Evolutionary conservation across 2,888 invertebrate species (phyloP).

Genomic region (Diachrysia chrysitis): DNA sequence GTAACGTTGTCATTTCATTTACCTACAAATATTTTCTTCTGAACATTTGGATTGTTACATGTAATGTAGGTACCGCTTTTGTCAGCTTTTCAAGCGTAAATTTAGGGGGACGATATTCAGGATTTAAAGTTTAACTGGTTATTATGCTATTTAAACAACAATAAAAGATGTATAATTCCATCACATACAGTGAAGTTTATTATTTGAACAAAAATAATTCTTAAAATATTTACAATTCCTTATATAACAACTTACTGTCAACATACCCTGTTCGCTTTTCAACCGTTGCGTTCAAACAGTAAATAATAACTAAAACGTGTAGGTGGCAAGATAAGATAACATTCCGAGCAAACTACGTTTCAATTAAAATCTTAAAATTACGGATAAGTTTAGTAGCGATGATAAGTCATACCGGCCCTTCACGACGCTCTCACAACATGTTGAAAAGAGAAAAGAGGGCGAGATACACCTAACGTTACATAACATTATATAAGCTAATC

Average conservation of each 20-base stretch:
- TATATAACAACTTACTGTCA: constrained; percentile 83
- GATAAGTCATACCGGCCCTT: constrained; percentile 44
- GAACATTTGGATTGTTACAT: too few relatives aligned
- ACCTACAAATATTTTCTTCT: too few relatives aligned
- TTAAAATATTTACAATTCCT: constrained; percentile 88
- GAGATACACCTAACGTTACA: constrained; percentile 67
- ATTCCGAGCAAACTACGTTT: constrained; percentile 51
- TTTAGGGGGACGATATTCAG: too few relatives aligned
- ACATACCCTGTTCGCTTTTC: constrained; percentile 89
- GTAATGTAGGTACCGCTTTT: too few relatives aligned
- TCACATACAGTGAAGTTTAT: constrained; percentile 86
- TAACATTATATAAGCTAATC: constrained; percentile 71
- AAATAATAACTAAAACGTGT: constrained; percentile 64
- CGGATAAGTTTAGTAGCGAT: constrained; percentile 46
- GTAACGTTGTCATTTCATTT: background rate
- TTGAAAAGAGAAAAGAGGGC: constrained; percentile 87
- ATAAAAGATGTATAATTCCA: constrained; percentile 68
- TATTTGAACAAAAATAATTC: constrained; percentile 88
- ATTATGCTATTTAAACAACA: background rate
- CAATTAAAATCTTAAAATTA: constrained; percentile 47
- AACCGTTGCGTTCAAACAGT: constrained; percentile 82
- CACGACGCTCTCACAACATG: constrained; percentile 77
- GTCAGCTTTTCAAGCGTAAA: too few relatives aligned
- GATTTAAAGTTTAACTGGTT: too few relatives aligned
- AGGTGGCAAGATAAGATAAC: constrained; percentile 80